Percentiles rank a stretch among this genome's conserved stretches.
Conservation (phyloP, 1,140 invertebrate species). For the Schmidtea mediterranea region DNA sequence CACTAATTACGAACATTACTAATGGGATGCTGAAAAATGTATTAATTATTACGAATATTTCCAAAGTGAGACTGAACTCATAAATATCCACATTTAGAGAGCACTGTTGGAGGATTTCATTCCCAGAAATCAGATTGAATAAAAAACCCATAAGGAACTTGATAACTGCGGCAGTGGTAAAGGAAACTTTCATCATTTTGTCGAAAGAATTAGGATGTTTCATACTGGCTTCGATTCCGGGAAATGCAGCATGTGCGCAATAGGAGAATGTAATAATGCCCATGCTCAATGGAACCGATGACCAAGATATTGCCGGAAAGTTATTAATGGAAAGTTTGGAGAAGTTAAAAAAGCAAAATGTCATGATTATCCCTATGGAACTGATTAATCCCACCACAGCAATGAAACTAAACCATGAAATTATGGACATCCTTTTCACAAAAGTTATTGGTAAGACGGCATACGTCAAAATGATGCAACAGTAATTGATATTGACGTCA, state of each 20-base stretch:
- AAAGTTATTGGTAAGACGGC: not conserved
- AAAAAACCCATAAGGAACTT: conserved; percentile 87
- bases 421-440: not conserved
- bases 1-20: conserved; percentile 84
- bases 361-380: too few species aligned
- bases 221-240: conserved; percentile 83
- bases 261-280: conserved; percentile 98
- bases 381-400: not conserved
- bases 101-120: conserved; percentile 53
- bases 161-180: conserved; percentile 78
- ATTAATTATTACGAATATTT: conserved; percentile 77
- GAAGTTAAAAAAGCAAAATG: not conserved
- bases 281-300: conserved; percentile 59
- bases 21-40: conserved; percentile 82
- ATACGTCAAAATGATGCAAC: not conserved
- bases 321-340: not conserved
- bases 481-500: not conserved
- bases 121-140: conserved; percentile 84
- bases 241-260: conserved; percentile 93
- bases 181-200: conserved; percentile 92
- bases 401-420: not conserved
- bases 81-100: conserved; percentile 72
- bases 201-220: conserved; percentile 60
- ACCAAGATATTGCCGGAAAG: not conserved
- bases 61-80: conserved; percentile 71